Percentiles rank a stretch among this genome's conserved stretches.
These are phyloP conservation scores for Paracentrotus lividus DNA, from an alignment of 53 echinoderm and acorn worm genomes.

Conservation along the genomic window DNA sequence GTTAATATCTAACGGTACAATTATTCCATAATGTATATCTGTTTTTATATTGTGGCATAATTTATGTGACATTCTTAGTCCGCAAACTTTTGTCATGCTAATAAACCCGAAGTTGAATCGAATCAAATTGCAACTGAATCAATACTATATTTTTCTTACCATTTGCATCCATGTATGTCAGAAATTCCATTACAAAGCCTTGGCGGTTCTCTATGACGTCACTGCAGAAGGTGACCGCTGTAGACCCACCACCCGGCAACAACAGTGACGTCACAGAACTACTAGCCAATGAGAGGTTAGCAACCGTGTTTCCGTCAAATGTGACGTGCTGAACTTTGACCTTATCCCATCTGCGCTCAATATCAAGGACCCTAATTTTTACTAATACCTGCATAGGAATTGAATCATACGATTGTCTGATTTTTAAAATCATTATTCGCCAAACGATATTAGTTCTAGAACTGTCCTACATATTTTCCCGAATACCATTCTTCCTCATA, in stretches of 20 bases:
- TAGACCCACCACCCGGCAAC: conserved; percentile 33
- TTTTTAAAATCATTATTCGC: too few species aligned
- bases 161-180: conserved; percentile 9
- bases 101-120: too few species aligned
- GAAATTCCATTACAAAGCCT: conserved; percentile 23
- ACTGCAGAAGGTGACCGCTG: conserved; percentile 8
- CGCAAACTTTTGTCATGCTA: too few species aligned
- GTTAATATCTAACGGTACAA: too few species aligned
- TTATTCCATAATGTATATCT: too few species aligned
- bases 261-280: conserved; percentile 48
- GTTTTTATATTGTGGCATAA: too few species aligned
- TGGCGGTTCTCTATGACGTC: background rate
- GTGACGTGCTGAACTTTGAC: background rate
- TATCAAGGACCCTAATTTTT: background rate
- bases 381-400: background rate
- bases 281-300: conserved; percentile 50
- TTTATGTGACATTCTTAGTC: too few species aligned
- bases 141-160: too few species aligned
- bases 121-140: too few species aligned
- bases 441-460: too few species aligned
- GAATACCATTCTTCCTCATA: too few species aligned
- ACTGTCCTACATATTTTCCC: too few species aligned
- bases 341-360: conserved; percentile 29
- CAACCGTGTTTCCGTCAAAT: background rate
- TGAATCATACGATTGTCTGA: background rate